These are phyloP conservation scores for Mycetomoellerius zeteki DNA, from an alignment of 1,140 invertebrate genomes.

Conservation along the genomic window DNA sequence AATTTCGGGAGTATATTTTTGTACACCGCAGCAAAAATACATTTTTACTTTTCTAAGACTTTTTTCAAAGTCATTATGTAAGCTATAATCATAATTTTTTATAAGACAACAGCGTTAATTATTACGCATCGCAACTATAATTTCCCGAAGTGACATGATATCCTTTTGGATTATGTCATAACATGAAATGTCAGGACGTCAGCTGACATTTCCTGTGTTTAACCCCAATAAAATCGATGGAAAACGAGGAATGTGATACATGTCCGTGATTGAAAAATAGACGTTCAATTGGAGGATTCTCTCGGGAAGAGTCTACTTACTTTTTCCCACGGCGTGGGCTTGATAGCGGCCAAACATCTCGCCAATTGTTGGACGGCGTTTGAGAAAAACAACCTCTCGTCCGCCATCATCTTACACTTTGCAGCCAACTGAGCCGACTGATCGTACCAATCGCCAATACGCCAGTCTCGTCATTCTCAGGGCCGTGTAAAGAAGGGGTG, in stretches of 20 bases:
- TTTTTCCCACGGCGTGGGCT: slow-evolving; percentile 96
- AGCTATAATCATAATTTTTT: slow-evolving; percentile 4
- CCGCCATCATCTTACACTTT: slow-evolving; percentile 88
- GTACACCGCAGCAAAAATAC: not conserved
- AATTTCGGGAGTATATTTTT: not conserved
- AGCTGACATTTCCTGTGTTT: slow-evolving; percentile 62
- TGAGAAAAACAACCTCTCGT: slow-evolving; percentile 93
- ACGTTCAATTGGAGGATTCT: not conserved
- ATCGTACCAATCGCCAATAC: not conserved
- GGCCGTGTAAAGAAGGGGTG: too few species aligned
- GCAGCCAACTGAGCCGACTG: slow-evolving; percentile 11
- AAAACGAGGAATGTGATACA: not conserved
- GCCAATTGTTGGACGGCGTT: slow-evolving; percentile 96
- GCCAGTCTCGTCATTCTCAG: too few species aligned
- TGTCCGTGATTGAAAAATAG: not conserved
- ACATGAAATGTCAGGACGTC: slow-evolving; percentile 61
- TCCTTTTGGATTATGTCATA: slow-evolving; percentile 69
- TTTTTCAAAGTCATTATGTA: not conserved
- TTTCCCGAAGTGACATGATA: not conserved
- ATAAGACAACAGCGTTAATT: not conserved
- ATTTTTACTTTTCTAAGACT: not conserved
- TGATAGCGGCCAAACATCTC: slow-evolving; percentile 93
- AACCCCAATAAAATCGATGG: not conserved
- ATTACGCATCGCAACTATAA: not conserved
- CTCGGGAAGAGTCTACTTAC: slow-evolving; percentile 84